Conservation (phyloP, 2,113 vertebrate genomes). For the Zosterops lateralis region DNA sequence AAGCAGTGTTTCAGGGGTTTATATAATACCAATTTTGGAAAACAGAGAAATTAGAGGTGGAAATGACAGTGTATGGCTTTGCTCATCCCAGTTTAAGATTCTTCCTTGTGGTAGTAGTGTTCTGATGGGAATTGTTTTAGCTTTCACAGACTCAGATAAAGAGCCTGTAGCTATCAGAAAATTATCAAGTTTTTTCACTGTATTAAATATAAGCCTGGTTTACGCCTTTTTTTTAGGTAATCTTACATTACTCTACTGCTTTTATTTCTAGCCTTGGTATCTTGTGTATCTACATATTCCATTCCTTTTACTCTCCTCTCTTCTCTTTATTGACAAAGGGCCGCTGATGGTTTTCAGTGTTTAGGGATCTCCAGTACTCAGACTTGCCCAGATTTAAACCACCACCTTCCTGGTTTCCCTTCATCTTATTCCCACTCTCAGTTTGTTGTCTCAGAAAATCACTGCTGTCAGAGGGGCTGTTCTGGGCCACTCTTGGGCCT, state of each 20-base stretch:
- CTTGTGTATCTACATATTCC: neutral
- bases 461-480: neutral
- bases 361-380: neutral
- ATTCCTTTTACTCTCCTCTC: neutral
- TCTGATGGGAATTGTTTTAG: neutral
- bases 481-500: neutral
- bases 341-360: neutral
- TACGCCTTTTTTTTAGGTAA: neutral
- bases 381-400: neutral
- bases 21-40: neutral
- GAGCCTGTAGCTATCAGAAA: neutral
- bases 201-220: neutral
- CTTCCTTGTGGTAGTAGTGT: neutral
- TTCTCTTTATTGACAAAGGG: neutral
- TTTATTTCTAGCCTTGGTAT: neutral
- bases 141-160: neutral
- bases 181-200: accelerated
- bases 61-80: neutral
- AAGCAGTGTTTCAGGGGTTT: neutral
- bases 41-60: neutral
- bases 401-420: accelerated
- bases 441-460: neutral
- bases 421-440: neutral
- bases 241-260: neutral
- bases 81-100: neutral